Base-by-base conservation (phyloP, 1,140 invertebrate species). In the Magallana angulata region DNA sequence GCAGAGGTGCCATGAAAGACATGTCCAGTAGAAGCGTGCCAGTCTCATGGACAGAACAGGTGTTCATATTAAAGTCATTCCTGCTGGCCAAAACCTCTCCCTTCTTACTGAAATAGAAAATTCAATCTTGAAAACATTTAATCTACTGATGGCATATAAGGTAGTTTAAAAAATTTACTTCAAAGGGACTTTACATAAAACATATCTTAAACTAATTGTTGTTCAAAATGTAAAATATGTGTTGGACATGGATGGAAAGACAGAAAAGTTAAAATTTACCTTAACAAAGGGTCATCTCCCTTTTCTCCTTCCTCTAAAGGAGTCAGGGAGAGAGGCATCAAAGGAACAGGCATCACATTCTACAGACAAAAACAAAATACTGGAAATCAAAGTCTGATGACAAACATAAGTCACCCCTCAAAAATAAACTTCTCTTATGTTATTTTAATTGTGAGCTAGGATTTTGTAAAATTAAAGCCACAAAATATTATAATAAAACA, bases 11-110 rank as follows among this genome's bases (percentile, higher is more conserved):
- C 6, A 93, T 68, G 64, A 92, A 91, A 18, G 92, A 91, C 89
- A 91, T 89, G 58, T 94, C 93, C 8, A 94, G 86, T 9, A 94
- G 83, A 59, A 94, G 82, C 18, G 90, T 89, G 8, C 93, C 93
- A 59, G 90, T 87, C 18, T 85, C 59, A 84, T 93, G 91, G 71
- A 95, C 87, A 76, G 91, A 90, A 84, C 92, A 92, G 0, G 92
- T 93, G 90, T 95, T 95, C 88, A 95, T 92, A 82, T 93, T 93
- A 91, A 95, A 95, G 85, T 95, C 95, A 87, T 93, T 94, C 57
- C 93, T 89, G 87, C 94, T 94, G 18, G 93, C 95, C 59, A 94
- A 83, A 7, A 94, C 88, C 85, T 94, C 94, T 24, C 93, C 94
- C 68, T 87, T 93, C 86, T 92, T 92, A 87, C 93, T 94, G 87